These are phyloP conservation scores for Lasioglossum figueresi DNA, from an alignment of 2,888 invertebrate genomes.

Conservation along the genomic window DNA sequence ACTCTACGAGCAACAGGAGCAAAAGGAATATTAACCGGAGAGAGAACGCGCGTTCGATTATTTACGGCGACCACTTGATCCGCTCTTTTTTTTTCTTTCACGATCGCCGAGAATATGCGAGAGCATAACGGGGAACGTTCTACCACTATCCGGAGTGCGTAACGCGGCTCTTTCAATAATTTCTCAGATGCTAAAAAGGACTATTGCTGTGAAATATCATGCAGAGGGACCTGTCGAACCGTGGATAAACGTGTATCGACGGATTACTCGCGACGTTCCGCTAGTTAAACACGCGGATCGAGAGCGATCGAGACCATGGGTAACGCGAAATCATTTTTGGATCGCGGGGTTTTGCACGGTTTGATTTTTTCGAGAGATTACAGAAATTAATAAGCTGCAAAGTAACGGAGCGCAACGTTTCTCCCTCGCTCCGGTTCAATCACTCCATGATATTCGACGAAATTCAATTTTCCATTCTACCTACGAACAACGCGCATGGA, in stretches of 20 bases:
- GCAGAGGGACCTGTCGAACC: slow-evolving; percentile 42
- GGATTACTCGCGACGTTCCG: slow-evolving; percentile 25
- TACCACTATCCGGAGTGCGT: background rate
- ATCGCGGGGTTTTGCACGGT: slow-evolving; percentile 8
- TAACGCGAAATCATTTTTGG: slow-evolving; percentile 58
- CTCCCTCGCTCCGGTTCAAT: background rate
- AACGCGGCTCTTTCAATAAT: background rate
- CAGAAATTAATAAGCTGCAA: background rate
- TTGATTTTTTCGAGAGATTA: background rate
- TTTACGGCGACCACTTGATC: slow-evolving; percentile 6
- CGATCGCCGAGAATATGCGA: background rate
- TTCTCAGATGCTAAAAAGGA: slow-evolving; percentile 36
- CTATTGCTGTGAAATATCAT: slow-evolving; percentile 50
- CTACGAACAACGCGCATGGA: background rate
- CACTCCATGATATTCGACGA: background rate
- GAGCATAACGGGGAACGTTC: background rate
- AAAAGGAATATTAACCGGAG: background rate
- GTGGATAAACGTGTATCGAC: slow-evolving; percentile 55
- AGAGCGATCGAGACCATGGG: slow-evolving; percentile 30
- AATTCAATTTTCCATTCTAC: background rate
- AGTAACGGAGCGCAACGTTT: background rate
- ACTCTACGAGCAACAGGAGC: background rate
- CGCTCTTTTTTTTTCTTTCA: background rate
- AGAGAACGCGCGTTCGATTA: background rate
- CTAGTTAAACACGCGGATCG: slow-evolving; percentile 42